Evolutionary conservation across 1,140 invertebrate genomes (phyloP).

Genomic region (Lepidurus arcticus): DNA sequence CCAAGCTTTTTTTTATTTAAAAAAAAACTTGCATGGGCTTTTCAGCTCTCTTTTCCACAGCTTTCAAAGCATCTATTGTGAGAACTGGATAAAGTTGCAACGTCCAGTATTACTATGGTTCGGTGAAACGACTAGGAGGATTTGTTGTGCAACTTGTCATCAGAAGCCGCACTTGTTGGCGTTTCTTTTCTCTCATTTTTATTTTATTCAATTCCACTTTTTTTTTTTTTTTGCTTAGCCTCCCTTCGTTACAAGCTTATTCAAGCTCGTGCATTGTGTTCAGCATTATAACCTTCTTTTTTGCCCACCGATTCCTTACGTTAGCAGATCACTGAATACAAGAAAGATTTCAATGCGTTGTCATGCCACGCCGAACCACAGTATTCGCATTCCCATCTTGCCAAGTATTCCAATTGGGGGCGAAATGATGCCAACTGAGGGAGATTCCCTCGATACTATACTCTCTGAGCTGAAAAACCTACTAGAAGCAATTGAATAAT

Average conservation of each 20-base stretch:
- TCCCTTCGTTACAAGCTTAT: slow-evolving; percentile 14
- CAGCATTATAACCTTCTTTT: too few species aligned
- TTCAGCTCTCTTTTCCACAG: neutral
- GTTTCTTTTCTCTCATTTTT: neutral
- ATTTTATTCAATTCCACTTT: neutral
- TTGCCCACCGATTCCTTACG: neutral
- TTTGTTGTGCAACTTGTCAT: slow-evolving; percentile 22
- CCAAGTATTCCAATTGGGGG: neutral
- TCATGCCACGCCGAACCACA: slow-evolving; percentile 11
- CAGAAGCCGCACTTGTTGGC: slow-evolving; percentile 12
- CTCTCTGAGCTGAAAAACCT: too few species aligned
- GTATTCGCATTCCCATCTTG: neutral
- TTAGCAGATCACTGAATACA: neutral
- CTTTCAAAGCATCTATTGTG: neutral
- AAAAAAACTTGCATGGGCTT: neutral
- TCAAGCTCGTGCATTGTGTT: neutral
- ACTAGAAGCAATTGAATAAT: too few species aligned
- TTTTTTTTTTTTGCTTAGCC: neutral
- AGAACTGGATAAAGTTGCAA: slow-evolving; percentile 1
- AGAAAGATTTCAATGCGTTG: neutral
- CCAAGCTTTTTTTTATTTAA: neutral
- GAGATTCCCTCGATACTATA: too few species aligned
- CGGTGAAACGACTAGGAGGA: slow-evolving; percentile 16
- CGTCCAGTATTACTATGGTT: neutral
- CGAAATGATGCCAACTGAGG: too few species aligned